Evolutionary conservation across 1,140 invertebrate genomes (phyloP), one percentile per base, ranked within the genome.

Genomic region (Drosophila yakuba): DNA sequence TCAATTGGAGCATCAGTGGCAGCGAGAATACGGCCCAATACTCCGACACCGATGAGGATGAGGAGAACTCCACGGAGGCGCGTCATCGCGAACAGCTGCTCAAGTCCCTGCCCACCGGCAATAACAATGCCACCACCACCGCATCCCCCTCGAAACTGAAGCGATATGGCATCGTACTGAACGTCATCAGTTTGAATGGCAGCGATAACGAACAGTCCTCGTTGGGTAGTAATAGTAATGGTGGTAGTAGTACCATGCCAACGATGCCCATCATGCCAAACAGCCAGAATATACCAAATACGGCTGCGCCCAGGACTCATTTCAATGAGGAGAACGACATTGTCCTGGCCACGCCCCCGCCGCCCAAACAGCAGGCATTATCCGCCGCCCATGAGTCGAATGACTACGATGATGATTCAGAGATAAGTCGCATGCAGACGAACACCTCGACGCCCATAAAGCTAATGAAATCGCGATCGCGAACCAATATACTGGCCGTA

Each of bases 401-500:
- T 1, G 48, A 90, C 51, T 89, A 91, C 35, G 91, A 92, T 14
- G 91, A 92, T 88, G 91, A 92, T 74, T 91, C 90, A 80, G 91
- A 92, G 73, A 91, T 91, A 74, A 92, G 89, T 61, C 90, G 91
- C 50, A 91, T 92, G 83, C 91, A 92, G 66, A 92, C 85, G 4
- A 92, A 92, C 55, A 92, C 91, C 74, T 92, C 91, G 57, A 92
- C 91, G 39, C 91, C 91, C 35, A 92, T 92, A 20, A 92, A 92
- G 77, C 74, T 92, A 57, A 92, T 92, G 91, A 92, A 92, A 63
- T 92, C 90, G 73, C 91, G 91, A 57, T 92, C 91, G 55, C 85
- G 91, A 6, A 92, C 91, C 8, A 92, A 92, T 51, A 92, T 92
- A 57, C 68, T 92, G 44, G 91, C 90, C 45, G 90, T 92, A 20